Percentiles rank a stretch among this genome's conserved stretches.
Conservation (phyloP, 2,888 invertebrate genomes). For the Drosophila nr. fundita region DNA sequence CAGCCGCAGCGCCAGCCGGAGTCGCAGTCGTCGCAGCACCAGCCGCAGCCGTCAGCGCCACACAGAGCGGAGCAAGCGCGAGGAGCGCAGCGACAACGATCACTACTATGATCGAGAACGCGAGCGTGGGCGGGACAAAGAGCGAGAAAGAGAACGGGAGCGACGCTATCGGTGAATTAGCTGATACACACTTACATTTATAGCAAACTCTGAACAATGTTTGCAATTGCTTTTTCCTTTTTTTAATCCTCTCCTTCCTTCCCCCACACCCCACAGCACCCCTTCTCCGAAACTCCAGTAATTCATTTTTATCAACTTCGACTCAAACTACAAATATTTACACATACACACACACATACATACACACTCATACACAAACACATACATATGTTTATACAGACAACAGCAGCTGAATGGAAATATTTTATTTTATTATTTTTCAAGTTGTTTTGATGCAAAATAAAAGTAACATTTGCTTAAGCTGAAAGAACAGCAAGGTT, state of each 20-base stretch:
- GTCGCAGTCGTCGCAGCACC: conserved; percentile 57
- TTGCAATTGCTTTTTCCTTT: conserved; percentile 21
- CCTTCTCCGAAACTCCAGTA: background rate
- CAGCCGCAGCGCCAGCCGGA: conserved; percentile 74
- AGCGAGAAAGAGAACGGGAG: conserved; percentile 44
- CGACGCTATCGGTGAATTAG: conserved; percentile 71
- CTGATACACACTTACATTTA: conserved; percentile 5
- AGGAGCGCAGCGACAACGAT: conserved; percentile 59
- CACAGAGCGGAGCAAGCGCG: conserved; percentile 60
- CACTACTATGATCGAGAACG: conserved; percentile 58
- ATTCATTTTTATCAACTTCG: background rate
- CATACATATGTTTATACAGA: background rate
- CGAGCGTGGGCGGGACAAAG: conserved; percentile 10
- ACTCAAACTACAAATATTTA: conserved; percentile 6
- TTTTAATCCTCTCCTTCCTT: conserved; percentile 1
- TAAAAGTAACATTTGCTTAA: conserved; percentile 64
- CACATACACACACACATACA: conserved; percentile 18
- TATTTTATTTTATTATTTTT: conserved; percentile 36
- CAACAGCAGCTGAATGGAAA: conserved; percentile 33
- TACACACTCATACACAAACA: background rate
- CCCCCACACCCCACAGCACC: background rate
- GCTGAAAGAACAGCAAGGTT: background rate
- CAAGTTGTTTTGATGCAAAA: conserved; percentile 69
- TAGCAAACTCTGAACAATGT: conserved; percentile 35
- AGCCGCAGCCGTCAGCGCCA: conserved; percentile 71